A percentile compares a stretch with the other conserved stretches of the same genome.
Evolutionary conservation across 2,113 vertebrate species (phyloP).

Genomic region (Acanthochromis polyacanthus): DNA sequence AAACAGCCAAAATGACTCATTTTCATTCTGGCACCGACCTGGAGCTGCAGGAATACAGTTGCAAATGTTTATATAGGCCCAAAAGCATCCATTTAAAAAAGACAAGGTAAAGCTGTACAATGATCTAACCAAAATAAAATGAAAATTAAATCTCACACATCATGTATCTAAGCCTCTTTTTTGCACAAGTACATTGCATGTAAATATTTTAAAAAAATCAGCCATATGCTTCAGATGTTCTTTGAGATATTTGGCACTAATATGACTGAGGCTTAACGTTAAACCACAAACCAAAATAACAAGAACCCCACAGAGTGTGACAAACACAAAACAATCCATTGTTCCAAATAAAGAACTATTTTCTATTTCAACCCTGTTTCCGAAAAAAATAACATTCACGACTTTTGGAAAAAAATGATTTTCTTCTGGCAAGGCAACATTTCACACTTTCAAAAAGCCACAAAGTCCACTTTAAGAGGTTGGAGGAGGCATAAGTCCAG

Average conservation of each 20-base stretch:
- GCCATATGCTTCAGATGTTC: not conserved
- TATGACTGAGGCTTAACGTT: not conserved
- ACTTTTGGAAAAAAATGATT: too few relatives aligned
- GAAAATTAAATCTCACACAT: not conserved
- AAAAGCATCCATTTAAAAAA: conserved; percentile 1
- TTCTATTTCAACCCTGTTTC: not conserved
- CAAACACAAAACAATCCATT: not conserved
- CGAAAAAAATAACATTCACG: too few relatives aligned
- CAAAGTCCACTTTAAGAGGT: too few relatives aligned
- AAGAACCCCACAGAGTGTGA: not conserved
- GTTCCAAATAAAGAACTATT: not conserved
- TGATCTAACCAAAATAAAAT: not conserved
- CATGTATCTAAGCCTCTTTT: not conserved
- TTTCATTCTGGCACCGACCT: conserved; percentile 43
- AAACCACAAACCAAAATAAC: conserved; percentile 7
- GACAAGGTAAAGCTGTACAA: conserved; percentile 11
- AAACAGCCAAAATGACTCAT: conserved; percentile 43
- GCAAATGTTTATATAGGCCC: conserved; percentile 14
- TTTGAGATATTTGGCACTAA: not conserved
- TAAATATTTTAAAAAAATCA: not conserved
- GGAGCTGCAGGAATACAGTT: conserved; percentile 28
- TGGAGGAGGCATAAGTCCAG: too few relatives aligned
- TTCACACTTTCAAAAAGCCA: too few relatives aligned
- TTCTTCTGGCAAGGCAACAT: too few relatives aligned
- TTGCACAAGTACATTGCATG: not conserved